phyloP scores from a whole-genome alignment of 2,113 vertebrate species.

The Corydoras sp. region DNA sequence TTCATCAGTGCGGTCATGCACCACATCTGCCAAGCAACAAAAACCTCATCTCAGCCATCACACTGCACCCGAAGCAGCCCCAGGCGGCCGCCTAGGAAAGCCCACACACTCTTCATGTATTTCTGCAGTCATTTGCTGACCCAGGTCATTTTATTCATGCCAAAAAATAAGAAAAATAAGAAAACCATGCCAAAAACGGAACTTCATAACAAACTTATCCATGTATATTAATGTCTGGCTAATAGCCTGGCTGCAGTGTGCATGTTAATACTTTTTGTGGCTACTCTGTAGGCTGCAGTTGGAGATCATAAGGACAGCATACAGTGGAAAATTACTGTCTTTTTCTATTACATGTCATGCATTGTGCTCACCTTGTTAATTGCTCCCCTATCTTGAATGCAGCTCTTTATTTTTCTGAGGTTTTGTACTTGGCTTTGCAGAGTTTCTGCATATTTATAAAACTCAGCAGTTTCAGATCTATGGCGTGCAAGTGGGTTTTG shows the following conservation, averaged over 20 bases:
- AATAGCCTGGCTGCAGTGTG: background rate
- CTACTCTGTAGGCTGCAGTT: constrained; percentile 11
- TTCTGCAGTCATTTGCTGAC: constrained; percentile 31
- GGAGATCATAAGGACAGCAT: background rate
- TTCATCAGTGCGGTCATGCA: constrained; percentile 7
- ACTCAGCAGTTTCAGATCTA: background rate
- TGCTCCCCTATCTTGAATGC: background rate
- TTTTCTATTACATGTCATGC: constrained; percentile 4
- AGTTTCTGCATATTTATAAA: background rate
- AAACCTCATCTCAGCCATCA: constrained; percentile 20
- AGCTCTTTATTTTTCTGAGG: background rate
- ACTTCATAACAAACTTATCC: constrained; percentile 14
- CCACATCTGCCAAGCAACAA: constrained; percentile 32
- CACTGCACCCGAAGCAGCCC: constrained; percentile 14
- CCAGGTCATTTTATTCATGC: constrained; percentile 21
- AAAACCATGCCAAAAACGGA: constrained; percentile 9
- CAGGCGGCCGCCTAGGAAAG: constrained; percentile 2
- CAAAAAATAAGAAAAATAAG: constrained; percentile 19
- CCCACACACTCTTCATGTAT: constrained; percentile 2
- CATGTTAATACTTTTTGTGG: constrained; percentile 4
- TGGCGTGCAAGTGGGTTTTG: background rate
- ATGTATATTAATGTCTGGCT: constrained; percentile 25
- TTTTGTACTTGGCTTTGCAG: background rate
- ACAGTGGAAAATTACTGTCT: background rate
- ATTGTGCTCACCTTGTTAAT: background rate